Percentiles rank a stretch among this genome's conserved stretches.
Conservation (phyloP, 2,797 vertebrate genomes). For the Anguilla marmorata region DNA sequence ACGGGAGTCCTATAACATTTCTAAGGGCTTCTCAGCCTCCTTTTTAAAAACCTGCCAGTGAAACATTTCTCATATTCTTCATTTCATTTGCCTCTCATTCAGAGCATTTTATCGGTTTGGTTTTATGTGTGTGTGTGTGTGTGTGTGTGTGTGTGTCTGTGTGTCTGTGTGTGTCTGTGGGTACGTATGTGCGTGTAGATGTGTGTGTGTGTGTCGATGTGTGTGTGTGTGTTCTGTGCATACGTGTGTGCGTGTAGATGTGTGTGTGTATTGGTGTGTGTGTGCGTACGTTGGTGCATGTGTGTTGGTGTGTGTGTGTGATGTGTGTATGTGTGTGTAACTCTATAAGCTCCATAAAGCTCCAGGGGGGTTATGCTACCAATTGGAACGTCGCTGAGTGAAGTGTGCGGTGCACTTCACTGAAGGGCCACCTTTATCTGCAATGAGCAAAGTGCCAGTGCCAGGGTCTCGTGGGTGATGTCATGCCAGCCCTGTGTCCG, state of each 20-base stretch:
- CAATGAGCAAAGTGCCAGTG: slow-evolving; percentile 14
- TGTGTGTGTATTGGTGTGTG: background rate
- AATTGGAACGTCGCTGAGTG: background rate
- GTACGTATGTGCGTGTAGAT: too few relatives aligned
- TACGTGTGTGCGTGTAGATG: background rate
- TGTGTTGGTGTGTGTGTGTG: too few relatives aligned
- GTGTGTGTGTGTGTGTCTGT: background rate
- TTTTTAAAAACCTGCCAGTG: background rate
- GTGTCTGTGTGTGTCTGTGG: too few relatives aligned
- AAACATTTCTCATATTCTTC: background rate
- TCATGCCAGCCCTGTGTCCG: background rate
- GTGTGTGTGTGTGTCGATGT: background rate
- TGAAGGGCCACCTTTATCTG: slow-evolving; percentile 47
- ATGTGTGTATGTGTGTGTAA: background rate
- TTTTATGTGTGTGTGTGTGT: background rate
- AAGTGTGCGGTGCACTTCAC: slow-evolving; percentile 31
- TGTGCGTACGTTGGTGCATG: background rate
- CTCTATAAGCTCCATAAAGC: slow-evolving; percentile 32
- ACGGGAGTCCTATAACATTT: background rate
- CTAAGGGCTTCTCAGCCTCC: background rate
- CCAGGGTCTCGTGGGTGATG: background rate
- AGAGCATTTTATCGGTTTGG: background rate
- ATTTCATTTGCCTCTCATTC: background rate
- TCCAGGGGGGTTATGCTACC: background rate
- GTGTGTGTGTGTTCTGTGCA: background rate